phyloP scores from a whole-genome alignment of 2,888 invertebrate species.

The Cacoxenus indagator region DNA sequence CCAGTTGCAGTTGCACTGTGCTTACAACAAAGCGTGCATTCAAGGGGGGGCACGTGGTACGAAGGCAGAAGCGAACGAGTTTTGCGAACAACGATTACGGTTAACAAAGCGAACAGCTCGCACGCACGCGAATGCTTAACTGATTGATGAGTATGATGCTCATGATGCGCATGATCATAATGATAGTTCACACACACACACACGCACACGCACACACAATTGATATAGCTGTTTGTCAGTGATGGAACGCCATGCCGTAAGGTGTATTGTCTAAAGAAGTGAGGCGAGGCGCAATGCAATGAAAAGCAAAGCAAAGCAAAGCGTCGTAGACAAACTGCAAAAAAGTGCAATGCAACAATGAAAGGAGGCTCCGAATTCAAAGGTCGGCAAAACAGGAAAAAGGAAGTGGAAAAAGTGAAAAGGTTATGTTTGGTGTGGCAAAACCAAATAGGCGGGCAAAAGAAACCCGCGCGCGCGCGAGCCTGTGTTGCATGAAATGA shows the following conservation, averaged over 20 bases:
- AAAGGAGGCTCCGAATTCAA: constrained; percentile 21
- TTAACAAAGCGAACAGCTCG: too few relatives aligned
- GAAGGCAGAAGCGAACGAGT: too few relatives aligned
- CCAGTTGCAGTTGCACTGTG: not conserved
- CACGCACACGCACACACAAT: constrained; percentile 22
- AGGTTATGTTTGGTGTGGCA: not conserved
- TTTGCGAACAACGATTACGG: too few relatives aligned
- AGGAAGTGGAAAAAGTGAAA: not conserved
- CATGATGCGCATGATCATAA: too few relatives aligned
- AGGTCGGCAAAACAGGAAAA: not conserved
- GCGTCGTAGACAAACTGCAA: constrained; percentile 8
- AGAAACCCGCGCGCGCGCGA: not conserved
- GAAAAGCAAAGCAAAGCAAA: not conserved
- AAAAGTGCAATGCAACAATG: constrained; percentile 37
- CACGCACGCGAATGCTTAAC: too few relatives aligned
- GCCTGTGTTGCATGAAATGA: not conserved
- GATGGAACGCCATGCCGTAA: too few relatives aligned
- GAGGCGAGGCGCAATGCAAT: too few relatives aligned
- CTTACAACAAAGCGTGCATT: not conserved
- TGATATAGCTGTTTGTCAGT: too few relatives aligned
- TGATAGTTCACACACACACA: constrained; percentile 21
- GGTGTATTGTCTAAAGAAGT: too few relatives aligned
- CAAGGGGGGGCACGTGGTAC: too few relatives aligned
- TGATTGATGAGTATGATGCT: too few relatives aligned
- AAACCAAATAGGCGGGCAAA: constrained; percentile 11